phyloP scores from a whole-genome alignment of 1,140 invertebrate genomes.

The Archivesica marissinica region DNA sequence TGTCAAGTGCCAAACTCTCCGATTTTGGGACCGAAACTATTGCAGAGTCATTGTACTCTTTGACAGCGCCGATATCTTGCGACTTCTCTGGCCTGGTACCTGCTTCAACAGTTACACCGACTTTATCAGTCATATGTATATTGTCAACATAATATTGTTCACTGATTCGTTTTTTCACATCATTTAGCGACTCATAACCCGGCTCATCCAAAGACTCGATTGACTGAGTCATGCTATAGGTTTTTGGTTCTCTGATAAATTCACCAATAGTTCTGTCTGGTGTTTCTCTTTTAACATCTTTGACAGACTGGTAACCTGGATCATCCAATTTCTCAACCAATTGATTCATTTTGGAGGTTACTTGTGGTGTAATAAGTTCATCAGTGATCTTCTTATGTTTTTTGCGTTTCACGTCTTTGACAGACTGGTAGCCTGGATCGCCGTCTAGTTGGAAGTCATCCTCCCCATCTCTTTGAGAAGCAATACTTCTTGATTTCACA shows the following conservation, averaged over 20 bases:
- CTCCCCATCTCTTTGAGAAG: neutral
- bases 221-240: constrained; percentile 41
- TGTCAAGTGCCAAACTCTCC: neutral
- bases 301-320: constrained; percentile 43
- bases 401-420: constrained; percentile 30
- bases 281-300: constrained; percentile 27
- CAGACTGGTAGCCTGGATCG: constrained; percentile 41
- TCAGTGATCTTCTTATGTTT: neutral
- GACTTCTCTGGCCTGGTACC: neutral
- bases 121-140: neutral
- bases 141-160: neutral
- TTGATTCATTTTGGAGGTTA: constrained; percentile 40
- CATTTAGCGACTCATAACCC: constrained; percentile 51
- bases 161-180: constrained; percentile 48
- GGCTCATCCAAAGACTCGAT: constrained; percentile 59
- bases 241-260: constrained; percentile 25
- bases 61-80: neutral
- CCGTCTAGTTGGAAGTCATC: neutral
- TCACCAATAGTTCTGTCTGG: neutral
- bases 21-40: neutral
- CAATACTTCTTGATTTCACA: neutral
- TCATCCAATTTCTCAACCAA: constrained; percentile 45
- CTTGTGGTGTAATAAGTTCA: neutral
- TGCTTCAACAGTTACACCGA: neutral
- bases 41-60: constrained; percentile 49